A percentile compares a stretch with the other conserved stretches of the same genome.
Conservation (phyloP, 2,888 invertebrate species). For the Dendrolimus houi region DNA sequence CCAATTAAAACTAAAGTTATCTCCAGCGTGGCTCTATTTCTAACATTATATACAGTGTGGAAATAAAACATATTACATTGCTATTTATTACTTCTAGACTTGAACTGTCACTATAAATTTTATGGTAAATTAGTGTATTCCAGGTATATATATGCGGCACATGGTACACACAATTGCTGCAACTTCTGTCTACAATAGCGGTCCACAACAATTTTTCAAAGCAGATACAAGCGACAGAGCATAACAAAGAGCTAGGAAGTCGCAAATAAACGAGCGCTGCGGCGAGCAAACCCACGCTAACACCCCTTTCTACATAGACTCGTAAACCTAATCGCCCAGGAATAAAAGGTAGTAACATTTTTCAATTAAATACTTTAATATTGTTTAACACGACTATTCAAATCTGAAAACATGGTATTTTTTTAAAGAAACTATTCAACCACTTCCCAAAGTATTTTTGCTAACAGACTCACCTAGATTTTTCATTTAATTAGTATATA, state of each 20-base stretch:
- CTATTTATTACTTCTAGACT: constrained; percentile 3
- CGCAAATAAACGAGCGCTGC: constrained; percentile 69
- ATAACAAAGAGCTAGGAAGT: constrained; percentile 70
- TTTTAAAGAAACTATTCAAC: too few relatives aligned
- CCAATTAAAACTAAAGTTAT: too few relatives aligned
- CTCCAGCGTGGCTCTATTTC: too few relatives aligned
- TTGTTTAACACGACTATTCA: too few relatives aligned
- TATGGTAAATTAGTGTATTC: constrained; percentile 14
- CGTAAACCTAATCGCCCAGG: constrained; percentile 17
- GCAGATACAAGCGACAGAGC: constrained; percentile 67
- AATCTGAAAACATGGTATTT: too few relatives aligned
- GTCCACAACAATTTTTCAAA: constrained; percentile 73
- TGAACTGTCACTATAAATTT: constrained; percentile 28
- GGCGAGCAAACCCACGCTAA: constrained; percentile 52
- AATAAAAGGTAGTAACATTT: constrained; percentile 3
- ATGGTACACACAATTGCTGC: constrained; percentile 51
- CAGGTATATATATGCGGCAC: constrained; percentile 2
- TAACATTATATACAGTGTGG: too few relatives aligned
- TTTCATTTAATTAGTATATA: too few relatives aligned
- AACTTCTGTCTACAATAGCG: constrained; percentile 58
- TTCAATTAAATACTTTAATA: too few relatives aligned
- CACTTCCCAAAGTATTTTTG: too few relatives aligned
- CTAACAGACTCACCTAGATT: too few relatives aligned
- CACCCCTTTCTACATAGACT: constrained; percentile 24
- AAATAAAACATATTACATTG: not conserved